Evolutionary conservation across 2,888 invertebrate species (phyloP).

Genomic region (Caenorhabditis sp.): DNA sequence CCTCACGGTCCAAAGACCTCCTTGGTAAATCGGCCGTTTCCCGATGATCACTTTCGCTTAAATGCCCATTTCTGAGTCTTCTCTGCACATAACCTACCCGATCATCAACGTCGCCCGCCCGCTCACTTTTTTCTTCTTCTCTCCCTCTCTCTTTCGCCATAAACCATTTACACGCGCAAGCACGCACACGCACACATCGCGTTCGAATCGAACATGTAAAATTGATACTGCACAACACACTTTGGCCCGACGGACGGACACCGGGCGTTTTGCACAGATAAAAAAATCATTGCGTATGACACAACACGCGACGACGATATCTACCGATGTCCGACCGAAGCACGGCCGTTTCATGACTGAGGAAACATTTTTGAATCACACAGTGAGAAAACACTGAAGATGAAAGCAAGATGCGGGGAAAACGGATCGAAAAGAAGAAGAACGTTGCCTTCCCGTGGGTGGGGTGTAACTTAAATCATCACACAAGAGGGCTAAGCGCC

Average conservation of each 20-base stretch:
- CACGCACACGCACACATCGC: not conserved
- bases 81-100: conserved; percentile 19
- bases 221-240: conserved; percentile 25
- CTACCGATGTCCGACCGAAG: not conserved
- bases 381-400: too few relatives aligned
- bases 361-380: conserved; percentile 6
- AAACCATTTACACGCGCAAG: conserved; percentile 19
- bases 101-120: conserved; percentile 18
- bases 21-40: not conserved
- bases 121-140: too few relatives aligned
- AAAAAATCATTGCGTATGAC: not conserved
- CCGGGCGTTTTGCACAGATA: conserved; percentile 10
- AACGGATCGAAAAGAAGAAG: conserved; percentile 12
- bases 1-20: conserved; percentile 11
- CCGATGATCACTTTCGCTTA: conserved; percentile 12
- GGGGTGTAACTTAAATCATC: conserved; percentile 16
- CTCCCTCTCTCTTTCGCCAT: conserved; percentile 1
- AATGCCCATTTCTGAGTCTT: conserved; percentile 10
- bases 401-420: not conserved
- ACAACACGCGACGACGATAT: not conserved
- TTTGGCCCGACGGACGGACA: too few relatives aligned
- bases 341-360: conserved; percentile 3
- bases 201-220: conserved; percentile 16
- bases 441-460: conserved; percentile 14
- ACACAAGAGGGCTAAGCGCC: not conserved